These are phyloP conservation scores for Todiramphus saurophagus DNA, from an alignment of 2,113 vertebrate genomes.

Conservation along the genomic window DNA sequence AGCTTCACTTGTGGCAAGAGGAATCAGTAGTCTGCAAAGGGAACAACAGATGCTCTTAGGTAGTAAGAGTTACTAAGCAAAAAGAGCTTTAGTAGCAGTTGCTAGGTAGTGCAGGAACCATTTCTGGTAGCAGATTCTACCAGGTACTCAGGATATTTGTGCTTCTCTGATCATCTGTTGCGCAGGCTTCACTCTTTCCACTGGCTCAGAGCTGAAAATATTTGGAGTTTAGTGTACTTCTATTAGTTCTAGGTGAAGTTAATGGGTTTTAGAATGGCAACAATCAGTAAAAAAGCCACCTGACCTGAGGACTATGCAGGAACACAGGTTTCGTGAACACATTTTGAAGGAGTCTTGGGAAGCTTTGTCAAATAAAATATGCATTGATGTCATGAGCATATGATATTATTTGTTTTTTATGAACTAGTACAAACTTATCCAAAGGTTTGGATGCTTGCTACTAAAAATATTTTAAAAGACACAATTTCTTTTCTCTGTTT, in stretches of 20 bases:
- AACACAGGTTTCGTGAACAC: neutral
- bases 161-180: neutral
- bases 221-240: neutral
- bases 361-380: neutral
- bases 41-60: neutral
- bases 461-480: neutral
- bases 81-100: neutral
- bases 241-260: neutral
- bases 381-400: accelerated
- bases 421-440: accelerated
- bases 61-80: neutral
- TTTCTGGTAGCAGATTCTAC: neutral
- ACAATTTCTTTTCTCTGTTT: neutral
- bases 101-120: neutral
- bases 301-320: neutral
- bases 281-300: neutral
- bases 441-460: neutral
- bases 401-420: neutral
- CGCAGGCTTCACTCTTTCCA: neutral
- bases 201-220: neutral
- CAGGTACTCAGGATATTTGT: neutral
- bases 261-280: neutral
- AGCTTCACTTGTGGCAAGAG: neutral
- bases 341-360: neutral
- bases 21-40: neutral